phyloP scores from a whole-genome alignment of 23 tunicate species.

The Clavelina lepadiformis region DNA sequence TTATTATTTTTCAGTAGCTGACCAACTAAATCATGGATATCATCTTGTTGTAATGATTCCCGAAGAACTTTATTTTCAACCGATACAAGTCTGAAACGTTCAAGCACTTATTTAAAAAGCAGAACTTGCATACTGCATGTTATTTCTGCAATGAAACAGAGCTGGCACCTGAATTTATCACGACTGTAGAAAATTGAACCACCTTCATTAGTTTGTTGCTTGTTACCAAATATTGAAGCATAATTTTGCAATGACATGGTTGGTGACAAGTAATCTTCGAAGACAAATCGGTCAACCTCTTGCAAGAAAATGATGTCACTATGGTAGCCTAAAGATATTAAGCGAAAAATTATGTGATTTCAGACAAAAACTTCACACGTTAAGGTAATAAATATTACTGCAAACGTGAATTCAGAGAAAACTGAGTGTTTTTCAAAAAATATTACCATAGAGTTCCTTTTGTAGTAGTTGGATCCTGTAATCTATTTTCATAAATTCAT shows the following conservation, averaged over 20 bases:
- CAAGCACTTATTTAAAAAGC: too few relatives aligned
- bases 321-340: constrained; percentile 63
- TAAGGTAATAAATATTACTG: too few relatives aligned
- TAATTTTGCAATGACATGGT: constrained; percentile 48
- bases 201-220: constrained; percentile 71
- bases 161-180: constrained; percentile 40
- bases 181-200: constrained; percentile 71
- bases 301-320: constrained; percentile 87
- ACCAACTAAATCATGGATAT: background rate
- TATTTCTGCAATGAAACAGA: background rate
- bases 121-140: too few relatives aligned
- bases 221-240: constrained; percentile 63
- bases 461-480: constrained; percentile 71
- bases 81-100: constrained; percentile 28
- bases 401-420: too few relatives aligned
- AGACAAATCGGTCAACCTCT: constrained; percentile 80
- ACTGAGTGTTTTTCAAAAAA: background rate
- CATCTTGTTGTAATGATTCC: constrained; percentile 21
- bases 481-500: constrained; percentile 33
- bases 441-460: constrained; percentile 73
- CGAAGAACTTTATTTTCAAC: constrained; percentile 44
- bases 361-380: background rate
- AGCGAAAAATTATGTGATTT: background rate
- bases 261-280: constrained; percentile 49
- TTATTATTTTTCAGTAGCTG: constrained; percentile 2